These are phyloP conservation scores for Peribatodes rhomboidaria DNA, from an alignment of 2,888 invertebrate species.

Conservation along the genomic window DNA sequence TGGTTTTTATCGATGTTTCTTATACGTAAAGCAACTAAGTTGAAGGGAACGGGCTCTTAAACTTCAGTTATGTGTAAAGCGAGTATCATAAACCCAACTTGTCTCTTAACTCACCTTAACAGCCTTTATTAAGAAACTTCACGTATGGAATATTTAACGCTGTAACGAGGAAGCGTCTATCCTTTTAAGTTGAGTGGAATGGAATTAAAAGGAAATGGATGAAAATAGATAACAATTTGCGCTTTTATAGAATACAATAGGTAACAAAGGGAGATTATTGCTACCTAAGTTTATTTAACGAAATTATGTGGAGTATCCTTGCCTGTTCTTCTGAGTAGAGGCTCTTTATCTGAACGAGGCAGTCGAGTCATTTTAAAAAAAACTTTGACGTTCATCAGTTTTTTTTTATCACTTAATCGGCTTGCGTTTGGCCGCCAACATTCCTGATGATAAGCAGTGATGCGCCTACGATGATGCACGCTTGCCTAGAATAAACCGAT, in stretches of 20 bases:
- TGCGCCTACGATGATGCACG: too few species aligned
- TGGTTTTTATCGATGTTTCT: too few species aligned
- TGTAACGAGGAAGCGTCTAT: slow-evolving; percentile 22
- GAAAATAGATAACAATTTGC: background rate
- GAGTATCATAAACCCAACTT: slow-evolving; percentile 32
- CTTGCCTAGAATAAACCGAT: too few species aligned
- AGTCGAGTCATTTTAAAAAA: too few species aligned
- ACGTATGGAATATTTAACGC: slow-evolving; percentile 41
- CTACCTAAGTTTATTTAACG: background rate
- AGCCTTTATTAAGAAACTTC: slow-evolving; percentile 42
- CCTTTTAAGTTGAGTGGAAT: background rate
- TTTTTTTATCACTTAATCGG: too few species aligned
- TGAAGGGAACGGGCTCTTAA: slow-evolving; percentile 4
- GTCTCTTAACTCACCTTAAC: slow-evolving; percentile 31
- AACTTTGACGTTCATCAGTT: too few species aligned
- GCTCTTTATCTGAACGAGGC: too few species aligned
- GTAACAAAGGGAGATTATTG: too few species aligned
- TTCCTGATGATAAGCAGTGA: too few species aligned
- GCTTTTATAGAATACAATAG: background rate
- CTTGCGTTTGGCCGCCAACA: too few species aligned
- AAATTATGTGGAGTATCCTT: background rate
- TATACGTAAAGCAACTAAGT: slow-evolving; percentile 7
- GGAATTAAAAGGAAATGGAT: slow-evolving; percentile 6
- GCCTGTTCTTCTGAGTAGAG: too few species aligned
- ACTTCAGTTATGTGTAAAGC: slow-evolving; percentile 41